Base-by-base conservation (phyloP, 1,140 invertebrate species). In the Drosophila parabipectinata region DNA sequence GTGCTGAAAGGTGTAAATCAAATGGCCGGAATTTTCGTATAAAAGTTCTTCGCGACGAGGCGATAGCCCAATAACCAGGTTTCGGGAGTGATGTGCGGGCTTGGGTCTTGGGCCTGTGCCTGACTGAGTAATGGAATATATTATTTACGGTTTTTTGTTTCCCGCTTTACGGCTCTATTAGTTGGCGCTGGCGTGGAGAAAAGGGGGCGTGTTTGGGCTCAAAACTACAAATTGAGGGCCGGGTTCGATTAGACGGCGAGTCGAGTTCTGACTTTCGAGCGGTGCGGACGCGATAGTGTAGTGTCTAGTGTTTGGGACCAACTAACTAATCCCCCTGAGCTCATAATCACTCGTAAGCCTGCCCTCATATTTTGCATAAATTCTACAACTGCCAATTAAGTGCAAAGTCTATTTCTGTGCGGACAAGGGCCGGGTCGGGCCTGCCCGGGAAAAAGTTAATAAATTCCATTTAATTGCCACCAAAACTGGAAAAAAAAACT, bases 381-480 rank as follows among this genome's bases (percentile, higher is more conserved):
- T 18, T 44, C 14, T 44, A 44, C 4, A 30, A 45, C 21, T 30
- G 10, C 5, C 39, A 57, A 39, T 57, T 15, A 47, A 47, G 47
- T 58, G 55, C 15, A 53, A 30, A 61, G 14, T n/a, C 51, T 34
- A 41, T 24, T 24, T 3, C 26, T 14, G 21, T 21, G 2, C 21
- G 21, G 21, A 3, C 21, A 2, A 3, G 21, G 21, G 21, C 21
- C 21, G 21, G 21, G 21, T 21, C 21, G 21, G 10, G 21, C 14
- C 26, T 10, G 21, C 12, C 0, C 1, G 7, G 41, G 62, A 21
- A 28, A 44, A 47, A 71, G 55, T 77, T 66, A 62, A 34, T 34
- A 81, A 81, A 81, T 37, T 72, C 8, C n/a, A 77, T 75, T 72
- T 76, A 72, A 76, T 76, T 66, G 52, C 55, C 47, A 26, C 34